A percentile compares a stretch with the other conserved stretches of the same genome.
Conservation (phyloP, 1,140 invertebrate species). For the Caenorhabditis brenneri region DNA sequence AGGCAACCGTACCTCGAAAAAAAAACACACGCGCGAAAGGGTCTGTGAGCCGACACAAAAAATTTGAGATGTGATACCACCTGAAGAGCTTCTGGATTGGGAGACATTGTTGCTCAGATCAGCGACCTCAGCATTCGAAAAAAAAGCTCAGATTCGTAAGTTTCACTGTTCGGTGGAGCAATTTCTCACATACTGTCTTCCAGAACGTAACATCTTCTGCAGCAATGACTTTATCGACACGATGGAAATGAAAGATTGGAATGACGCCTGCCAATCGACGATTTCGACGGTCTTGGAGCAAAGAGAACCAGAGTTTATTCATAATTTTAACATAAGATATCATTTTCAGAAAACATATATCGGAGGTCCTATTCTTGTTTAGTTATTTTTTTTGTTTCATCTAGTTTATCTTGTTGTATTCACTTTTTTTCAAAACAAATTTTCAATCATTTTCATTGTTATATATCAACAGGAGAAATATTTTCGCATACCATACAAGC, state of each 20-base stretch:
- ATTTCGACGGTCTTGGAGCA: not conserved
- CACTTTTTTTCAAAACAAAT: too few species aligned
- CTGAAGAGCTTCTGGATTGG: not conserved
- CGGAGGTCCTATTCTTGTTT: too few species aligned
- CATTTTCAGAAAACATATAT: slow-evolving; percentile 1
- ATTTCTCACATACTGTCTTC: too few species aligned
- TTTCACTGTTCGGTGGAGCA: too few species aligned
- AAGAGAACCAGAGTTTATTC: not conserved
- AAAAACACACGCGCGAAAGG: too few species aligned
- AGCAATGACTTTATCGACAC: not conserved
- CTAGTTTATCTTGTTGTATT: too few species aligned
- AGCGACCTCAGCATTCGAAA: too few species aligned
- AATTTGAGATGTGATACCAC: not conserved
- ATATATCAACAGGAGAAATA: too few species aligned
- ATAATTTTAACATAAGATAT: not conserved
- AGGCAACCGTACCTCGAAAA: too few species aligned
- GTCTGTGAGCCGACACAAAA: not conserved
- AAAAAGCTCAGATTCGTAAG: slow-evolving; percentile 44
- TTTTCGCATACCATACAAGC: too few species aligned
- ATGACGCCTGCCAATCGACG: not conserved
- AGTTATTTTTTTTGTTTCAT: too few species aligned
- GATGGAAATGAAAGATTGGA: slow-evolving; percentile 35
- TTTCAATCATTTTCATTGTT: too few species aligned
- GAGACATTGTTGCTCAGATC: slow-evolving; percentile 13
- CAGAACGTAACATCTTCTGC: slow-evolving; percentile 8